phyloP scores from a whole-genome alignment of 2,888 invertebrate genomes.

The Eilema caniola region DNA sequence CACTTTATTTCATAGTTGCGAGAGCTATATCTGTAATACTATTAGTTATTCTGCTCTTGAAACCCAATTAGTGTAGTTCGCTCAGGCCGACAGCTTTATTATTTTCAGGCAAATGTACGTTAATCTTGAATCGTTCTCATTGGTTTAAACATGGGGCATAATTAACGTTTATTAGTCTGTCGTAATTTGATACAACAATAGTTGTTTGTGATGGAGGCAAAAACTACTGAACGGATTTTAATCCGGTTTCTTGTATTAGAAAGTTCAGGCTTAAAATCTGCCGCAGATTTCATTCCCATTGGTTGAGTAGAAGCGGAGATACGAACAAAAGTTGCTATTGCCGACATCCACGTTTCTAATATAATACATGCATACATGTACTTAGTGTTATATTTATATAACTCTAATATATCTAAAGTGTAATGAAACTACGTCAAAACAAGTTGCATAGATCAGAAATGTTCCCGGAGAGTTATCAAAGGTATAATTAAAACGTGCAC shows the following conservation, averaged over 20 bases:
- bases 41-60: background rate
- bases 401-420: background rate
- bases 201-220: too few relatives aligned
- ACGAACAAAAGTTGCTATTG: too few relatives aligned
- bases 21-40: background rate
- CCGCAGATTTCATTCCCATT: too few relatives aligned
- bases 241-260: too few relatives aligned
- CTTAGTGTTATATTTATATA: background rate
- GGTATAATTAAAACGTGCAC: conserved; percentile 7
- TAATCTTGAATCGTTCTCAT: too few relatives aligned
- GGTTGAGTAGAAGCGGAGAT: too few relatives aligned
- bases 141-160: too few relatives aligned
- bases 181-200: too few relatives aligned
- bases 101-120: background rate
- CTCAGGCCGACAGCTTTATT: background rate
- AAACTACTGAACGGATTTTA: too few relatives aligned
- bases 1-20: background rate
- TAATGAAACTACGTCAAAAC: background rate
- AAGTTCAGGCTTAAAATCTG: too few relatives aligned
- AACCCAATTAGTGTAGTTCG: background rate
- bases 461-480: background rate
- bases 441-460: background rate
- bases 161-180: too few relatives aligned
- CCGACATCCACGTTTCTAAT: background rate
- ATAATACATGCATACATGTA: background rate